Percentiles rank a stretch among this genome's conserved stretches.
phyloP scores from a whole-genome alignment of 2,113 vertebrate species.

The Sterna hirundo region DNA sequence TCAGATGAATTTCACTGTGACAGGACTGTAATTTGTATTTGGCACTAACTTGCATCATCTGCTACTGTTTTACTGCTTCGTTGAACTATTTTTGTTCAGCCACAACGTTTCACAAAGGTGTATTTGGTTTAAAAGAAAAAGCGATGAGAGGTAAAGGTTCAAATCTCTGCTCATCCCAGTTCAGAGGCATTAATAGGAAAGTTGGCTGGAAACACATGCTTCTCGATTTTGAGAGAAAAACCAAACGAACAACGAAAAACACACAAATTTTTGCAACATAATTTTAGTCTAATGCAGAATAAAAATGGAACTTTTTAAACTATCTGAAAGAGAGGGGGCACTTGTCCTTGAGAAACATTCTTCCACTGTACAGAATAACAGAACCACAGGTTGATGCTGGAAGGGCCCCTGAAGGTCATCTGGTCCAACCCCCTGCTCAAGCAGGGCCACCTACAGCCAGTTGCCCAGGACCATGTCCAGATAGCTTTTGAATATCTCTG shows the following conservation, averaged over 20 bases:
- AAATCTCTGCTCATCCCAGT: not conserved
- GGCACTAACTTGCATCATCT: not conserved
- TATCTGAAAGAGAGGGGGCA: not conserved
- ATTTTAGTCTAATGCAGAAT: not conserved
- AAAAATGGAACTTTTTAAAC: not conserved
- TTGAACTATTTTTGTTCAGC: not conserved
- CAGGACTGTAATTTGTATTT: not conserved
- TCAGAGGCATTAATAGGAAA: not conserved
- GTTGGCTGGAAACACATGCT: not conserved
- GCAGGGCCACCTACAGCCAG: not conserved
- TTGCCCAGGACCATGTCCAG: not conserved
- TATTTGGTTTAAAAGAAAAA: not conserved
- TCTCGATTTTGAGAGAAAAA: not conserved
- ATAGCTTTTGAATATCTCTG: not conserved
- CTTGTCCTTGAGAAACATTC: not conserved
- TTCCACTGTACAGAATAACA: not conserved
- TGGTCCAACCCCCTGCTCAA: not conserved
- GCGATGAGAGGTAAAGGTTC: not conserved
- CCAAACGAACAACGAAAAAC: accelerated
- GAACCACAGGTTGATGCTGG: not conserved
- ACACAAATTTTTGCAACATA: not conserved
- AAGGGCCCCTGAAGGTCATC: not conserved
- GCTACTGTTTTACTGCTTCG: not conserved
- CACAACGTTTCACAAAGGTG: not conserved
- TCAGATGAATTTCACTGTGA: not conserved